These are phyloP conservation scores for Sebastes flavidus DNA, from an alignment of 2,797 vertebrate species.

Conservation along the genomic window DNA sequence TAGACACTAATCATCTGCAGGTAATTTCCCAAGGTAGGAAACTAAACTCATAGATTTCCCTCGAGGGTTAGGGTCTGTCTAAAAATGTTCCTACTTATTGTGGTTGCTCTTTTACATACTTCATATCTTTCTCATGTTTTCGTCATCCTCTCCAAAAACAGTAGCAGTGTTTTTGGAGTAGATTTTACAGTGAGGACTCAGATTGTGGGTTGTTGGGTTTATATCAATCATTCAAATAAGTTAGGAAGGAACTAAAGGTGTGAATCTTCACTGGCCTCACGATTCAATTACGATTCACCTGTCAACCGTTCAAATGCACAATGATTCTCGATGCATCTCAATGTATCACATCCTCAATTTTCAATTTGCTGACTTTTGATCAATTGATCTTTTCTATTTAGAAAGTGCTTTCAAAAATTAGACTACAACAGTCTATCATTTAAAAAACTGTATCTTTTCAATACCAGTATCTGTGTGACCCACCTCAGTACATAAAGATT, in stretches of 20 bases:
- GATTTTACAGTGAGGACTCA: not conserved
- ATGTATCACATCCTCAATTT: no score
- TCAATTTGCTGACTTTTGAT: no score
- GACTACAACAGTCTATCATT: no score
- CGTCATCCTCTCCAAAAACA: constrained; percentile 32
- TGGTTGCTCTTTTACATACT: constrained; percentile 40
- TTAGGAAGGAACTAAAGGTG: not conserved
- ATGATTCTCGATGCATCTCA: no score
- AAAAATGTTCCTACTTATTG: constrained; percentile 31
- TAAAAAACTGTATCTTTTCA: no score
- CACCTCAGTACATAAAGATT: no score
- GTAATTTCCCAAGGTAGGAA: constrained; percentile 60
- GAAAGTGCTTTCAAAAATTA: no score
- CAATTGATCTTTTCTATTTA: no score
- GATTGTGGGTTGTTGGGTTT: not conserved
- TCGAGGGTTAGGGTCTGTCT: constrained; percentile 13
- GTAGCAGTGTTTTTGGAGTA: not conserved
- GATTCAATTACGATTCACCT: no score
- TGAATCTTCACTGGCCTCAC: no score
- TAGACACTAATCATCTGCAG: constrained; percentile 54
- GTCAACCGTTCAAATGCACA: no score
- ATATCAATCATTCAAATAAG: constrained; percentile 1
- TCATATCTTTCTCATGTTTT: constrained; percentile 48
- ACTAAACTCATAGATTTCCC: constrained; percentile 57
- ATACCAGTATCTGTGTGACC: no score